Conservation (phyloP, 2,113 vertebrate species). For the Odontesthes bonariensis region DNA sequence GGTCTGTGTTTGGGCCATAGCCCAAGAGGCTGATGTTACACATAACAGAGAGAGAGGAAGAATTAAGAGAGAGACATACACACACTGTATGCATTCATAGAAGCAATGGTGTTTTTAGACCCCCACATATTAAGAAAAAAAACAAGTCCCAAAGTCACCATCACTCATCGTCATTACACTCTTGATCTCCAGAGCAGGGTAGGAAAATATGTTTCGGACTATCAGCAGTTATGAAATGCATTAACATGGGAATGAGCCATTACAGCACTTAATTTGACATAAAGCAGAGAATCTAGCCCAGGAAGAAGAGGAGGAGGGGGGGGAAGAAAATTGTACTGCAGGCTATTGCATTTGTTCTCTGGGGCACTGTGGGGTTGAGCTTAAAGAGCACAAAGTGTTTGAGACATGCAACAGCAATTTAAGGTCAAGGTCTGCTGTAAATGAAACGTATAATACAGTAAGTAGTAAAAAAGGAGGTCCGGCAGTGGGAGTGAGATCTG, state of each 20-base stretch:
- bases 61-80: constrained; percentile 38
- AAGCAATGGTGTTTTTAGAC: constrained; percentile 69
- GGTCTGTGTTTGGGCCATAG: constrained; percentile 50
- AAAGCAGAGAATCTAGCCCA: constrained; percentile 61
- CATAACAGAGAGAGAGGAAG: constrained; percentile 54
- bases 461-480: constrained; percentile 20
- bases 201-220: constrained; percentile 65
- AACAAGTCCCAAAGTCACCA: constrained; percentile 70
- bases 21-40: constrained; percentile 56
- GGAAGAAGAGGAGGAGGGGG: constrained; percentile 45
- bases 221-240: constrained; percentile 64
- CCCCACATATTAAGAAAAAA: constrained; percentile 74
- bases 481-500: constrained; percentile 9
- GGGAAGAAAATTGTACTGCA: constrained; percentile 42
- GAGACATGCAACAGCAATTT: constrained; percentile 62
- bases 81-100: constrained; percentile 2
- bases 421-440: constrained; percentile 37
- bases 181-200: constrained; percentile 65
- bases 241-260: constrained; percentile 57
- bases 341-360: constrained; percentile 32
- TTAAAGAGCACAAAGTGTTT: constrained; percentile 55
- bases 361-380: constrained; percentile 27
- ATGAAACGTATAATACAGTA: constrained; percentile 28
- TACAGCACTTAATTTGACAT: constrained; percentile 67
- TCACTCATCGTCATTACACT: constrained; percentile 74